Evolutionary conservation across 2,113 vertebrate genomes (phyloP).

Genomic region (Sylvietta virens): DNA sequence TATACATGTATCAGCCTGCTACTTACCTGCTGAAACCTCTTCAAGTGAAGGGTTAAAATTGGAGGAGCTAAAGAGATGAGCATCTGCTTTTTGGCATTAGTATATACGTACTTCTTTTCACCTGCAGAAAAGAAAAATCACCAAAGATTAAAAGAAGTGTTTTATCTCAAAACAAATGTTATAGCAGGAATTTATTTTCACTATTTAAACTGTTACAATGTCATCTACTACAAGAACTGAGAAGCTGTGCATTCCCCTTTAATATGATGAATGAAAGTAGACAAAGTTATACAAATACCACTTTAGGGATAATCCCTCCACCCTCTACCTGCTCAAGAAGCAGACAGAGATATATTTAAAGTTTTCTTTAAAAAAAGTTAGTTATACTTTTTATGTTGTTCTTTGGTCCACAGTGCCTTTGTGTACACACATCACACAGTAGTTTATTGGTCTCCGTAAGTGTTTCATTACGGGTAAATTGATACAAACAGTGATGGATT

Average conservation of each 20-base stretch:
- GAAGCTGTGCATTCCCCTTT: not conserved
- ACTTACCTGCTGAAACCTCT: conserved; percentile 93
- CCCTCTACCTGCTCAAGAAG: not conserved
- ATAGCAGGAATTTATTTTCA: not conserved
- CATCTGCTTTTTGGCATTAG: conserved; percentile 94
- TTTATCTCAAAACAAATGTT: not conserved
- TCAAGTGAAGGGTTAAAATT: conserved; percentile 92
- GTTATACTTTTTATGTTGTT: conserved; percentile 69
- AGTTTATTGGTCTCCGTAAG: conserved; percentile 88
- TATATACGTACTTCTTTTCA: conserved; percentile 84
- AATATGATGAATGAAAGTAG: not conserved
- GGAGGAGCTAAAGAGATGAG: conserved; percentile 89
- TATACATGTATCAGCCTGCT: not conserved
- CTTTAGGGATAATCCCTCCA: not conserved
- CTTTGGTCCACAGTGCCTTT: conserved; percentile 68
- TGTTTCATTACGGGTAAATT: conserved; percentile 91
- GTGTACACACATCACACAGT: conserved; percentile 87
- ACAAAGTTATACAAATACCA: not conserved
- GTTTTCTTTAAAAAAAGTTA: not conserved
- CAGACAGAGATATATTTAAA: not conserved
- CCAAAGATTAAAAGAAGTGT: not conserved
- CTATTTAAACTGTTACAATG: not conserved
- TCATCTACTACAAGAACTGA: not conserved
- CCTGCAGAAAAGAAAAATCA: conserved; percentile 65
- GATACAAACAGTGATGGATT: conserved; percentile 84